A percentile compares a stretch with the other conserved stretches of the same genome.
Conservation (phyloP, 2,888 invertebrate species). For the Eurytoma adleriae region DNA sequence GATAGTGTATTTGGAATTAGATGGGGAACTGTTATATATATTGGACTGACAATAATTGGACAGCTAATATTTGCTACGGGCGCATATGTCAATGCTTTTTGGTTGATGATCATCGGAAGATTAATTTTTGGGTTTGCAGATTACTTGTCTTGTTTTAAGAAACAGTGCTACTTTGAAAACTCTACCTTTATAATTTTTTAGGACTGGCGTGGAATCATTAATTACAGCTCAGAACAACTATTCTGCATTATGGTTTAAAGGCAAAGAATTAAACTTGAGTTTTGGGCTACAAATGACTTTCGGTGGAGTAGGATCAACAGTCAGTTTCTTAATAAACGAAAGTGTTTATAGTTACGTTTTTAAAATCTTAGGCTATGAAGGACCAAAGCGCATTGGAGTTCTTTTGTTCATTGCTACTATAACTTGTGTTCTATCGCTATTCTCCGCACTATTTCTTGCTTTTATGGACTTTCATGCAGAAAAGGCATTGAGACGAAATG, state of each 20-base stretch:
- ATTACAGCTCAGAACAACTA: slow-evolving; percentile 98
- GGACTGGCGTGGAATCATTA: slow-evolving; percentile 96
- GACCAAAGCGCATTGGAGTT: slow-evolving; percentile 85
- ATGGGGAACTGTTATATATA: slow-evolving; percentile 93
- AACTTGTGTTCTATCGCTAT: slow-evolving; percentile 90
- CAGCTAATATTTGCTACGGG: slow-evolving; percentile 93
- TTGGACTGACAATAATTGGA: slow-evolving; percentile 90
- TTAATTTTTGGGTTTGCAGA: slow-evolving; percentile 92
- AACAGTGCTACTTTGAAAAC: slow-evolving; percentile 8
- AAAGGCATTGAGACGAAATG: slow-evolving; percentile 83
- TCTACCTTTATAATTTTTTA: slow-evolving; percentile 68
- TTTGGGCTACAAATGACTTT: slow-evolving; percentile 97
- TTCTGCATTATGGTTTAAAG: slow-evolving; percentile 98
- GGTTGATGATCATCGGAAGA: slow-evolving; percentile 94
- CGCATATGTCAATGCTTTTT: slow-evolving; percentile 86
- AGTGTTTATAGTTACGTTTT: slow-evolving; percentile 89
- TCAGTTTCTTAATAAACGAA: slow-evolving; percentile 96
- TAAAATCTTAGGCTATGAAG: slow-evolving; percentile 78
- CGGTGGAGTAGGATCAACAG: slow-evolving; percentile 95
- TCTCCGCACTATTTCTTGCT: slow-evolving; percentile 88
- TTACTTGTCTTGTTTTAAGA: not conserved
- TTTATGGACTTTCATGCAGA: slow-evolving; percentile 93
- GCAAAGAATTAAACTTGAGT: slow-evolving; percentile 97
- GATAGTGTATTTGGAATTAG: slow-evolving; percentile 97
- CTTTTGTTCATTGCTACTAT: slow-evolving; percentile 86